Conservation (phyloP, 2,888 invertebrate genomes). For the Anoplius nigerrimus region DNA sequence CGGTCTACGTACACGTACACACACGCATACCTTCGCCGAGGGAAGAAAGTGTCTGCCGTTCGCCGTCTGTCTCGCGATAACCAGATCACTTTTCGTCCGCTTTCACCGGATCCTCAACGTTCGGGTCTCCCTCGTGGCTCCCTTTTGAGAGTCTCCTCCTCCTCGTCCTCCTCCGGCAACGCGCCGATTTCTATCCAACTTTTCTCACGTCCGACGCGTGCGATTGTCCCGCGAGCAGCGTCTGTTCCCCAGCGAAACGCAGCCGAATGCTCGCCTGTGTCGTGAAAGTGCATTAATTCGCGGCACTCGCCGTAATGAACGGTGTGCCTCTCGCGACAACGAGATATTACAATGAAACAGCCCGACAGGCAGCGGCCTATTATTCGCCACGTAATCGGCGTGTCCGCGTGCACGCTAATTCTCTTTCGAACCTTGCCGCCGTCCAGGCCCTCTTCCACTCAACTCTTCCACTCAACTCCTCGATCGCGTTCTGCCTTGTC, state of each 20-base stretch:
- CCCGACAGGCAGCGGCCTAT: too few species aligned
- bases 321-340: slow-evolving; percentile 10
- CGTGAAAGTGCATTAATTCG: slow-evolving; percentile 62
- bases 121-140: slow-evolving; percentile 6
- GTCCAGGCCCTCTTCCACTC: too few species aligned
- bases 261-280: slow-evolving; percentile 43
- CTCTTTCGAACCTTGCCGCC: too few species aligned
- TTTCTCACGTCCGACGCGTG: too few species aligned
- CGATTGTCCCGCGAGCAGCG: slow-evolving; percentile 36
- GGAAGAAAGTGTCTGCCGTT: slow-evolving; percentile 45
- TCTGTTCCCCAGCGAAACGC: slow-evolving; percentile 42
- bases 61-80: slow-evolving; percentile 39
- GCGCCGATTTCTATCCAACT: slow-evolving; percentile 13
- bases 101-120: slow-evolving; percentile 44
- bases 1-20: not conserved
- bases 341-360: slow-evolving; percentile 11
- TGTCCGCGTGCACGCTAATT: too few species aligned
- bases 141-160: slow-evolving; percentile 2
- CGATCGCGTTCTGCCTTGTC: too few species aligned
- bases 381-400: too few species aligned
- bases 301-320: slow-evolving; percentile 20
- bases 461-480: too few species aligned
- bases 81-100: slow-evolving; percentile 56
- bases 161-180: too few species aligned
- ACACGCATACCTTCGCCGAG: not conserved